These are phyloP conservation scores for Cirrhinus mrigala DNA, from an alignment of 2,797 vertebrate species.

Conservation along the genomic window DNA sequence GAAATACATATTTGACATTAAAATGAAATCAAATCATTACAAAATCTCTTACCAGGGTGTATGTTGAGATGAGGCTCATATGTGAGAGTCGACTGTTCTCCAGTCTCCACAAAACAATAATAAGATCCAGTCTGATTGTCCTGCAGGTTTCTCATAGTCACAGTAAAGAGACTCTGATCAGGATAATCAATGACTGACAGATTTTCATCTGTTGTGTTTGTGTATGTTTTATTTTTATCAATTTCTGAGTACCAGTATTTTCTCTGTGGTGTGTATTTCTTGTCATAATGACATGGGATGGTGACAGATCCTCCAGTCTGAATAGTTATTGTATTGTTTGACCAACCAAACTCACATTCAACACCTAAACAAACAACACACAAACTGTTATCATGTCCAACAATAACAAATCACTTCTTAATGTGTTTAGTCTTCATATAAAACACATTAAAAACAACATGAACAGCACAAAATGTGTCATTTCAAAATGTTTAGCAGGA, in stretches of 20 bases:
- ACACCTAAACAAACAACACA: neutral
- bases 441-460: neutral
- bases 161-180: slow-evolving; percentile 45
- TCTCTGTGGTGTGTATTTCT: too few species aligned
- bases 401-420: neutral
- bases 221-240: too few species aligned
- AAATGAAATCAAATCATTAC: neutral
- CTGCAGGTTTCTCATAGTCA: slow-evolving; percentile 48
- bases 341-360: fast-evolving
- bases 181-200: neutral
- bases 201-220: too few species aligned
- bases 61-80: neutral
- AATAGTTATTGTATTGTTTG: fast-evolving
- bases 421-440: neutral
- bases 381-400: neutral
- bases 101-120: slow-evolving; percentile 2
- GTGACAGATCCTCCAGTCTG: too few species aligned
- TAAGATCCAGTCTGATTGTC: neutral
- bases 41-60: neutral
- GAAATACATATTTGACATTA: neutral
- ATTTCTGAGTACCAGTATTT: too few species aligned
- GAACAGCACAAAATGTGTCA: neutral
- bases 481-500: neutral
- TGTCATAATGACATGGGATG: too few species aligned
- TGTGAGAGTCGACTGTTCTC: neutral